Percentiles rank a stretch among this genome's conserved stretches.
Conservation (phyloP, 2,113 vertebrate species). For the Sylvietta virens region DNA sequence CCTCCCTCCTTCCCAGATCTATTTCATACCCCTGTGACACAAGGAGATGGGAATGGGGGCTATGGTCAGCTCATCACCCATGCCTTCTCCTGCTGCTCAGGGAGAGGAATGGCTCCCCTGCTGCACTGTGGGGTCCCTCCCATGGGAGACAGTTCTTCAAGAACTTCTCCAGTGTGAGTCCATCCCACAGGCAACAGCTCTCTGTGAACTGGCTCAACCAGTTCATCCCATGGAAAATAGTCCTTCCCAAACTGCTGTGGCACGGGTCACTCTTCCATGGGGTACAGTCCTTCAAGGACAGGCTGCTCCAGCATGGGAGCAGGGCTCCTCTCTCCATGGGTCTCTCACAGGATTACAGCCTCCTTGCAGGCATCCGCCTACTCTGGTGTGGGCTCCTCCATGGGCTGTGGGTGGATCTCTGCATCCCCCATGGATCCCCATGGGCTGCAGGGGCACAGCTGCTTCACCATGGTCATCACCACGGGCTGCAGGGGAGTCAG, state of each 20-base stretch:
- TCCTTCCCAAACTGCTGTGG: neutral
- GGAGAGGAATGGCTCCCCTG: neutral
- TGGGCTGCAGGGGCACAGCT: neutral
- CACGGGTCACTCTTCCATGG: fast-evolving
- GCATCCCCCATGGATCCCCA: neutral
- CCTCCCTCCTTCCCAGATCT: neutral
- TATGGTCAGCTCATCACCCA: neutral
- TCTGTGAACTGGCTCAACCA: fast-evolving
- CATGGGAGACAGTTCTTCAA: neutral
- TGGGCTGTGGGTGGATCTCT: neutral
- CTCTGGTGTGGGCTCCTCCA: neutral
- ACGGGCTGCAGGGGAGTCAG: neutral
- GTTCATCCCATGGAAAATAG: neutral
- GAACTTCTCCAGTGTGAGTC: neutral
- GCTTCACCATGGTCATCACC: neutral
- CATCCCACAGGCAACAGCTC: neutral
- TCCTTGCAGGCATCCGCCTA: neutral
- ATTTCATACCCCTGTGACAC: neutral
- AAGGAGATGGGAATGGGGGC: neutral
- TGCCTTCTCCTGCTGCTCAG: neutral
- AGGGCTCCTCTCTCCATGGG: neutral
- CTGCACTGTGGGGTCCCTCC: neutral
- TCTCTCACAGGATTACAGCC: neutral
- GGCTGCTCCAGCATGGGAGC: neutral
- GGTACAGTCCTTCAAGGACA: neutral